Percentiles rank a stretch among this genome's conserved stretches.
These are phyloP conservation scores for Amphipoea lucens DNA, from an alignment of 2,888 invertebrate genomes.

Conservation along the genomic window DNA sequence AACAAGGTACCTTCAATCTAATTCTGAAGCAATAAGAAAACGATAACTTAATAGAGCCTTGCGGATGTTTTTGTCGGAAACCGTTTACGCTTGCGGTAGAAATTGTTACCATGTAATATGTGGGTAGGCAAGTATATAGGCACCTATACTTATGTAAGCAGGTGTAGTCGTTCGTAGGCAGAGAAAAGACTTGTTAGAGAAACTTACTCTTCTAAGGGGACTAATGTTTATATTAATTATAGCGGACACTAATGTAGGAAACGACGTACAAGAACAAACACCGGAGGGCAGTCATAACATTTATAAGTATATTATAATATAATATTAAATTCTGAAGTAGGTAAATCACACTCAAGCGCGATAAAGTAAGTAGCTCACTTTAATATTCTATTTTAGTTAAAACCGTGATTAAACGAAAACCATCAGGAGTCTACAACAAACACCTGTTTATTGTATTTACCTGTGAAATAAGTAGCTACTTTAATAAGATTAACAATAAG, in stretches of 20 bases:
- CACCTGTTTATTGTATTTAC: slow-evolving; percentile 33
- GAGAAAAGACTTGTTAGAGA: slow-evolving; percentile 4
- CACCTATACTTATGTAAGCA: not conserved
- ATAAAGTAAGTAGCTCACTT: slow-evolving; percentile 9
- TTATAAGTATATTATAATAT: too few relatives aligned
- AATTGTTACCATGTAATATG: slow-evolving; percentile 2
- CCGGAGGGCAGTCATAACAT: not conserved
- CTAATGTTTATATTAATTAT: not conserved
- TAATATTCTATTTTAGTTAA: slow-evolving; percentile 48
- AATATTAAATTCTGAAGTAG: not conserved
- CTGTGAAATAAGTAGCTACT: slow-evolving; percentile 48
- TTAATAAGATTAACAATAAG: slow-evolving; percentile 67
- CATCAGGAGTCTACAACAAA: slow-evolving; percentile 13
- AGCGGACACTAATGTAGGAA: not conserved
- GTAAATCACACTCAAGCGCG: slow-evolving; percentile 12
- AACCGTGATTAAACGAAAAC: slow-evolving; percentile 32
- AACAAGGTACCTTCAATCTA: slow-evolving; percentile 27
- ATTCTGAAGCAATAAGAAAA: slow-evolving; percentile 52
- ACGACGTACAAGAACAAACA: slow-evolving; percentile 5
- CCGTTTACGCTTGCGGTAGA: slow-evolving; percentile 29
- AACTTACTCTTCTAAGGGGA: not conserved
- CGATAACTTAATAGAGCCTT: slow-evolving; percentile 51
- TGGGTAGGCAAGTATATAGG: not conserved
- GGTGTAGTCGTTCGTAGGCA: not conserved
- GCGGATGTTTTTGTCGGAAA: slow-evolving; percentile 37